Base-by-base conservation (phyloP, 2,797 vertebrate genomes). In the Pipistrellus nathusii region DNA sequence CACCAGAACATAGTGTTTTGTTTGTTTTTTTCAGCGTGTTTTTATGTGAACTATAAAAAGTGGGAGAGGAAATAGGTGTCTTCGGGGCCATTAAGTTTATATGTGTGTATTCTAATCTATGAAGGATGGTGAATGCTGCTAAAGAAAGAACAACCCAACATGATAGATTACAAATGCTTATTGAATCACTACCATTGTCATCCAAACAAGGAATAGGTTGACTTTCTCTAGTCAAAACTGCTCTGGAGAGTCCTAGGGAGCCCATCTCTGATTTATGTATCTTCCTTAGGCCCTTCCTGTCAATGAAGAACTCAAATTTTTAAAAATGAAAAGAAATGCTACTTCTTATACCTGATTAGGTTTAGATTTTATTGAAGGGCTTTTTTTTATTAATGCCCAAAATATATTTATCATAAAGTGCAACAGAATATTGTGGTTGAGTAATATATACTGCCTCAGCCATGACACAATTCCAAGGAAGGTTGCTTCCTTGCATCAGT, bases 281-380 rank as follows among this genome's bases (percentile, higher is more conserved):
- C 48, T 57, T 51, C 21, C 20, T 66, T 11, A 1, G 30, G 15
- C 5, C 30, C 18, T 15, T 51, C 32, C 25, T 82, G 32, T 46
- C 32, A 73, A 11, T 23, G 5, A 88, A 71, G 35, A 94, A 8
- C 21, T 66, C 25, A 6, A 18, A 25, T 25, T 11, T 6, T n/a
- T 75, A 30, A 80, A 73, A 81, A 30, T 51, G 14, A 17, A 55
- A 81, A 77, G 35, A 85, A 89, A 64, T 62, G 27, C 7, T 51
- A 51, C 48, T 93, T 93, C 18, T 51, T 53, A 46, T 4, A 30
- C 21, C 4, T 25, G 59, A 0, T 27, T 55, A 76, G 51, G 55
- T 41, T 55, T 68, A 84, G 27, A 80, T 53, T 57, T 76, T 15
- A 27, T 13, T 7, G 2, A 80, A 78, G 46, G 25, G 1, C 0